Percentiles rank a stretch among this genome's conserved stretches.
Conservation (phyloP, 2,797 vertebrate genomes). For the Pelodytes ibericus region DNA sequence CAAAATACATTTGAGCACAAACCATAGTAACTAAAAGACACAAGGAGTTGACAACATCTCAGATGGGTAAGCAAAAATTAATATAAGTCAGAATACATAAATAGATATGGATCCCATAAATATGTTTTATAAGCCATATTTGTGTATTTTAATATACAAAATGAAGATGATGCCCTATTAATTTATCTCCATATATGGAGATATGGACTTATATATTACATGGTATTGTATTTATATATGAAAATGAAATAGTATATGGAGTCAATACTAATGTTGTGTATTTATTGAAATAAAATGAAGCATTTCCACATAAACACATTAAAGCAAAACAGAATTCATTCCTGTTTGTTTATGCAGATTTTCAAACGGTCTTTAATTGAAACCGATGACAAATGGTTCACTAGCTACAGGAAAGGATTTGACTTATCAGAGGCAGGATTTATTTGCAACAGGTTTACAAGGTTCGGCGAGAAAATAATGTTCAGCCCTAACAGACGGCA, state of each 20-base stretch:
- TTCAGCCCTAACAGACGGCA: not conserved
- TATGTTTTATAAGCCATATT: no score
- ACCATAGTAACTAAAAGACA: no score
- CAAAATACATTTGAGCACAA: no score
- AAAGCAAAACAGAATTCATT: not conserved
- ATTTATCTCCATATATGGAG: no score
- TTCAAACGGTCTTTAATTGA: not conserved
- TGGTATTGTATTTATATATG: no score
- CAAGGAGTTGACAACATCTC: no score
- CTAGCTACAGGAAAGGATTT: not conserved
- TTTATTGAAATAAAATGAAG: not conserved
- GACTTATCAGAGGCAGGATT: not conserved
- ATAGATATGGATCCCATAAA: no score
- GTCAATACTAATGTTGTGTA: not conserved
- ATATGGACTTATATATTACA: no score
- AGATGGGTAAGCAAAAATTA: no score
- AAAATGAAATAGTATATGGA: not conserved
- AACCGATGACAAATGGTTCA: constrained; percentile 1
- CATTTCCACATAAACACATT: not conserved
- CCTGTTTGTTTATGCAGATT: not conserved
- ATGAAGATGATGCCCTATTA: no score
- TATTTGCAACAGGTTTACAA: not conserved
- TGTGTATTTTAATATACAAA: no score
- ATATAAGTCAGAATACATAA: no score
- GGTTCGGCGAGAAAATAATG: not conserved